Conservation (phyloP, 2,113 vertebrate genomes). For the Machaerirhynchus nigripectus region DNA sequence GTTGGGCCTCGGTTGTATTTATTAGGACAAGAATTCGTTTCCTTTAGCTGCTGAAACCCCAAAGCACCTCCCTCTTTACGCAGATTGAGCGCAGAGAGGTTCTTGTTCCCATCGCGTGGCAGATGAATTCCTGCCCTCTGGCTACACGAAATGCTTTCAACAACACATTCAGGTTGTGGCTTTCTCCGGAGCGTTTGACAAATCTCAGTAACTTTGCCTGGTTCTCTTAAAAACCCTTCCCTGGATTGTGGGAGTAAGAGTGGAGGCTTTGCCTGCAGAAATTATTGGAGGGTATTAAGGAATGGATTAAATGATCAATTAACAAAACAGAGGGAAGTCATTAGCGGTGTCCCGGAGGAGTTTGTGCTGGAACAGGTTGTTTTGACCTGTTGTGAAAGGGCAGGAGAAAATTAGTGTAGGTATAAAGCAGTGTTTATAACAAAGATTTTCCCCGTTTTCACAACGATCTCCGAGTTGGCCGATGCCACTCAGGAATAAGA, state of each 20-base stretch:
- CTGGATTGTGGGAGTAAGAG: accelerated
- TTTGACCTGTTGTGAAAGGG: background rate
- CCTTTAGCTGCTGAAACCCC: background rate
- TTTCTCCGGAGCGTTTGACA: background rate
- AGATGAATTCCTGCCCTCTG: background rate
- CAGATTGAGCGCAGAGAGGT: background rate
- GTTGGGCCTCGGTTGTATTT: background rate
- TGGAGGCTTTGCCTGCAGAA: accelerated
- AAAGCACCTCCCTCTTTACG: background rate
- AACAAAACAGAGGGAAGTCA: background rate
- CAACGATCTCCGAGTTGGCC: background rate
- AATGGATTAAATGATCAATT: background rate
- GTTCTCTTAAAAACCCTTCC: background rate
- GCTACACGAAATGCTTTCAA: background rate
- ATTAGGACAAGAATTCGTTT: background rate
- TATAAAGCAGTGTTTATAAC: accelerated
- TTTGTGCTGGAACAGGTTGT: background rate
- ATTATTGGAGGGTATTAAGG: accelerated
- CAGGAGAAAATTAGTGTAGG: background rate
- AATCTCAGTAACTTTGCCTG: background rate
- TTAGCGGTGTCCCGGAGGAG: background rate
- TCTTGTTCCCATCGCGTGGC: background rate
- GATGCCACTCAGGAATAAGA: background rate
- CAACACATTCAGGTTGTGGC: accelerated
- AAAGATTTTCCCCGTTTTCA: background rate